Evolutionary conservation across 2,113 vertebrate species (phyloP).

Genomic region (Solenodon paradoxus): DNA sequence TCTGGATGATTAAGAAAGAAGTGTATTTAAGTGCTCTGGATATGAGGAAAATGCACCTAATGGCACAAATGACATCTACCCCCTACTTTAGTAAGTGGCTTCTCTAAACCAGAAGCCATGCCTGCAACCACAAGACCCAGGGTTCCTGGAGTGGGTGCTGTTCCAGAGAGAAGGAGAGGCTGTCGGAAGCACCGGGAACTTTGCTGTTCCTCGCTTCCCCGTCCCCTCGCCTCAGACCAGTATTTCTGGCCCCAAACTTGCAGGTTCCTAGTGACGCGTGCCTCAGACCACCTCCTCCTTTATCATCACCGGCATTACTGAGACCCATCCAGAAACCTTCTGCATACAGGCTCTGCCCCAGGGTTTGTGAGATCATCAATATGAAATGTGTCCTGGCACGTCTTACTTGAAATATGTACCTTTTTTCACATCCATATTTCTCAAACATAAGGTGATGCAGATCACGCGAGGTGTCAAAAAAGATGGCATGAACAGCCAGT

Average conservation of each 20-base stretch:
- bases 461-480: neutral
- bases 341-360: neutral
- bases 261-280: neutral
- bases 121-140: neutral
- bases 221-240: neutral
- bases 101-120: neutral
- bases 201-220: neutral
- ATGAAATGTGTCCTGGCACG: neutral
- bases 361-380: neutral
- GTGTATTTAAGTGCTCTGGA: neutral
- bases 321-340: neutral
- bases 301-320: accelerated
- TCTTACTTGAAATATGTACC: neutral
- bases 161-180: neutral
- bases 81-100: neutral
- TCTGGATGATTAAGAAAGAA: neutral
- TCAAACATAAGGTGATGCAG: neutral
- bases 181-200: no score
- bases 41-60: neutral
- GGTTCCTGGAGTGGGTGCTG: accelerated
- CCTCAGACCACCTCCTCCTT: no score
- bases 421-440: neutral
- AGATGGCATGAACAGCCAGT: neutral
- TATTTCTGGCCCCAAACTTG: neutral
- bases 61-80: neutral